These are phyloP conservation scores for Microctonus hyperodae DNA, from an alignment of 2,888 invertebrate genomes.

Conservation along the genomic window DNA sequence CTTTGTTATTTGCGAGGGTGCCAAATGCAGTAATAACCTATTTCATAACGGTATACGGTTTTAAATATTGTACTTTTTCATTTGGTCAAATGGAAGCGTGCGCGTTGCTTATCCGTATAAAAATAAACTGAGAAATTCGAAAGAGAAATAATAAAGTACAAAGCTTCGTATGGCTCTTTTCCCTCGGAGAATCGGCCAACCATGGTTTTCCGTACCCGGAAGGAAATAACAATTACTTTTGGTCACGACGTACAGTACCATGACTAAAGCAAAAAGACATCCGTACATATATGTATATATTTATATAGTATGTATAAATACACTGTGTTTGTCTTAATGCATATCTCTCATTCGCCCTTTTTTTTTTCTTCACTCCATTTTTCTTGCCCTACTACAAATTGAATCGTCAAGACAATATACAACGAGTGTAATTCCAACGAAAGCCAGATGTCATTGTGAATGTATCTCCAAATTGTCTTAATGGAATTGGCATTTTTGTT, in stretches of 20 bases:
- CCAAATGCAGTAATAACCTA: too few species aligned
- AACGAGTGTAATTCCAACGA: not conserved
- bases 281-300: conserved; percentile 21
- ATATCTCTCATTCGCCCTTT: not conserved
- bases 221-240: conserved; percentile 45
- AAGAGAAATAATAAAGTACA: conserved; percentile 13
- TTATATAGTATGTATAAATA: too few species aligned
- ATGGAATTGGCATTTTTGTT: not conserved
- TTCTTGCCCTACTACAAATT: not conserved
- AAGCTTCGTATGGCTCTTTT: conserved; percentile 21
- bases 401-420: not conserved
- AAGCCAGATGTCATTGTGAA: not conserved
- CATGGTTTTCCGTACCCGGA: conserved; percentile 39
- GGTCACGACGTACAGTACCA: conserved; percentile 27
- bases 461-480: not conserved
- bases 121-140: conserved; percentile 11
- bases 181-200: conserved; percentile 39
- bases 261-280: conserved; percentile 21
- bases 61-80: not conserved
- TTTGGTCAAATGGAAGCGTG: not conserved
- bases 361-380: not conserved
- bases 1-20: too few species aligned
- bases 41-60: not conserved
- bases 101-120: not conserved
- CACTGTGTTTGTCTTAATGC: not conserved